phyloP scores from a whole-genome alignment of 2,113 vertebrate species.

The Gobiocypris rarus region DNA sequence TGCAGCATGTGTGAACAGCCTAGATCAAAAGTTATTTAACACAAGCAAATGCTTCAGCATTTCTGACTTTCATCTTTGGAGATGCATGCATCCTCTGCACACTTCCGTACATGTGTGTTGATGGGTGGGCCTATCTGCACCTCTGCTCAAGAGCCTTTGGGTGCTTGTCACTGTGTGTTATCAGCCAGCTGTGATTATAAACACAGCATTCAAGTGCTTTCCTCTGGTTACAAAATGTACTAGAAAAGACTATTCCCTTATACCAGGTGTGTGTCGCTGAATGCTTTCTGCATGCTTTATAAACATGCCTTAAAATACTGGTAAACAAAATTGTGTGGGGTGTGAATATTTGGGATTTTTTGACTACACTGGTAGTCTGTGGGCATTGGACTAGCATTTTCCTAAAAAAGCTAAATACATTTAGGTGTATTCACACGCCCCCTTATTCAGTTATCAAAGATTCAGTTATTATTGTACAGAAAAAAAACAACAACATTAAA shows the following conservation, averaged over 20 bases:
- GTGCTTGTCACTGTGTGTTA: constrained; percentile 30
- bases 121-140: neutral
- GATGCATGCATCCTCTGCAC: neutral
- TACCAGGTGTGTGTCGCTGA: constrained; percentile 47
- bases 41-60: constrained; percentile 13
- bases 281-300: constrained; percentile 25
- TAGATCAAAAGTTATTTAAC: constrained; percentile 16
- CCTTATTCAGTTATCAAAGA: too few species aligned
- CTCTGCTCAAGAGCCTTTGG: constrained; percentile 10
- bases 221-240: constrained; percentile 38
- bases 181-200: constrained; percentile 45
- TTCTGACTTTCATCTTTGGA: constrained; percentile 11
- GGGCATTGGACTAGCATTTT: too few species aligned
- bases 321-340: neutral
- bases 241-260: constrained; percentile 10
- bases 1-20: neutral
- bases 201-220: constrained; percentile 50
- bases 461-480: too few species aligned
- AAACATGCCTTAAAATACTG: neutral
- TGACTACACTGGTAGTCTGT: too few species aligned
- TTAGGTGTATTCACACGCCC: too few species aligned
- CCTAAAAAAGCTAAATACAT: too few species aligned
- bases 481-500: too few species aligned
- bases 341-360: neutral
- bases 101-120: neutral